phyloP scores from a whole-genome alignment of 2,113 vertebrate species.

The Bungarus multicinctus region DNA sequence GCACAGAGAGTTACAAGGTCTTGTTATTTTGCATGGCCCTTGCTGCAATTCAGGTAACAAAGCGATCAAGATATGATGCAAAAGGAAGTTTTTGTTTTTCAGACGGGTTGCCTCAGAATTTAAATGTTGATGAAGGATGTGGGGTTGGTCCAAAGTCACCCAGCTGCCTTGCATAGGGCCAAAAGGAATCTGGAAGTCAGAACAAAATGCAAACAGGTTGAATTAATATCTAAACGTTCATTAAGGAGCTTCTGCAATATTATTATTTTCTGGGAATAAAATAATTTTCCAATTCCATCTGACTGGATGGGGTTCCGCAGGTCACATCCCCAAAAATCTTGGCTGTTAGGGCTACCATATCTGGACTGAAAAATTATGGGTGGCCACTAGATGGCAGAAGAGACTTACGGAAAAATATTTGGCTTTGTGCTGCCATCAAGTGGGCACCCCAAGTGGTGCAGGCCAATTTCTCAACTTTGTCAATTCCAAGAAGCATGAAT shows the following conservation, averaged over 20 bases:
- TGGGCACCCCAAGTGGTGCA: not conserved
- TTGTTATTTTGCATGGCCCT: no score
- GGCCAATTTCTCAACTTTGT: not conserved
- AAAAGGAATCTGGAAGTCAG: not conserved
- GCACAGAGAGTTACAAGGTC: no score
- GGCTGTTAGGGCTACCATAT: not conserved
- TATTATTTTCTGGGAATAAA: not conserved
- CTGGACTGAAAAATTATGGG: not conserved
- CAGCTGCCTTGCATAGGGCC: no score
- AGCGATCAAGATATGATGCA: not conserved
- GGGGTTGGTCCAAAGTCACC: not conserved
- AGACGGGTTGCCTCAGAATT: not conserved
- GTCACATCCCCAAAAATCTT: not conserved
- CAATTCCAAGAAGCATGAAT: not conserved
- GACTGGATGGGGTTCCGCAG: not conserved
- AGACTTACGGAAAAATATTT: not conserved
- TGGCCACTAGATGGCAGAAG: not conserved
- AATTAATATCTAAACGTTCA: not conserved
- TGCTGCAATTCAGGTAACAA: not conserved
- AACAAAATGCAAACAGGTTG: not conserved
- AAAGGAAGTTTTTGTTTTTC: not conserved
- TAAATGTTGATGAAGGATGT: not conserved
- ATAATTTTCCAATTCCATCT: not conserved
- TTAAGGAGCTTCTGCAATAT: not conserved
- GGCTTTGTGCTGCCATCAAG: not conserved